These are phyloP conservation scores for Ctenosaura bakeri DNA, from an alignment of 2,797 vertebrate genomes.

Conservation along the genomic window DNA sequence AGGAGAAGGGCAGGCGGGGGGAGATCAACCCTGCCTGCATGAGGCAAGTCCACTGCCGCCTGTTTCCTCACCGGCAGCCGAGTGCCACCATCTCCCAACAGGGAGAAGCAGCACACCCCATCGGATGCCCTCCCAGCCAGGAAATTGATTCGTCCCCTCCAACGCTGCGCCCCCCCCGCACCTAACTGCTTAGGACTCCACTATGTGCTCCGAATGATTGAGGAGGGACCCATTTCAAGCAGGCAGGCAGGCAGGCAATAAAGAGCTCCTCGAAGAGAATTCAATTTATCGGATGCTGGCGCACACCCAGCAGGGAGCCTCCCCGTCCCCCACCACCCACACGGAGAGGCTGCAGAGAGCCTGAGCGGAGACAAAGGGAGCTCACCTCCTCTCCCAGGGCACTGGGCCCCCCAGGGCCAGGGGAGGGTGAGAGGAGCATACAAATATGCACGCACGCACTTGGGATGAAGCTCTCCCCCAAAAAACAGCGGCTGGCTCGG, in stretches of 20 bases:
- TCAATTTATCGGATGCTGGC: fast-evolving
- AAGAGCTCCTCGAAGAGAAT: background rate
- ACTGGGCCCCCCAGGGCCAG: too few species aligned
- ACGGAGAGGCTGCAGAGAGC: background rate
- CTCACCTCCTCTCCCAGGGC: too few species aligned
- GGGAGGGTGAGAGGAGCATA: too few species aligned
- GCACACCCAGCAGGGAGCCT: fast-evolving
- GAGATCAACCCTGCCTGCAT: too few species aligned
- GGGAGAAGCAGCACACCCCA: background rate
- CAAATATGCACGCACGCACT: too few species aligned
- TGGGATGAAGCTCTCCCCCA: background rate
- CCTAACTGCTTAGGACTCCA: background rate
- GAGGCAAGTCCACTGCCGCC: background rate
- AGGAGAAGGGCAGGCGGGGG: too few species aligned
- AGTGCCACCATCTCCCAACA: background rate
- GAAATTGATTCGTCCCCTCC: background rate
- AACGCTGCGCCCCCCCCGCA: background rate
- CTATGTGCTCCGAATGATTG: background rate
- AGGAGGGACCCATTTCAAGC: constrained; percentile 5
- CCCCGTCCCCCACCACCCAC: background rate
- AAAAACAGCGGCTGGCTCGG: too few species aligned
- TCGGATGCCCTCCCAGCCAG: background rate
- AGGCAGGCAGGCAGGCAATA: background rate
- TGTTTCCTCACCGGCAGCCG: background rate
- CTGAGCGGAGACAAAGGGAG: background rate